Evolutionary conservation across 2,797 vertebrate genomes (phyloP).

Genomic region (Cossypha niveicapilla): DNA sequence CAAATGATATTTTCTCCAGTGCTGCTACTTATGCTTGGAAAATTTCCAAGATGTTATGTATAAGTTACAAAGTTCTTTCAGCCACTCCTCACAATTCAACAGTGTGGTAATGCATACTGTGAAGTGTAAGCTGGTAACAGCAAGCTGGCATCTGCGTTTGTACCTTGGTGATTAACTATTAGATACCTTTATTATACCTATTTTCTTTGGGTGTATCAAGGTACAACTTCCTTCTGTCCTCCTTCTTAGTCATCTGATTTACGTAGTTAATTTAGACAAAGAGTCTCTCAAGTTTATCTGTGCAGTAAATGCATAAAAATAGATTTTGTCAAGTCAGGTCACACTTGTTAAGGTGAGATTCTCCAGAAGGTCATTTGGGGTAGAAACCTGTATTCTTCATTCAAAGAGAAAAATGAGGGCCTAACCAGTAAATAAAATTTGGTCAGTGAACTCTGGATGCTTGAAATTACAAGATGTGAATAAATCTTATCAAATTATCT

Average conservation of each 20-base stretch:
- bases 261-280: not conserved
- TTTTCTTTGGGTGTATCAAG: not conserved
- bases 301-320: not conserved
- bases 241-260: not conserved
- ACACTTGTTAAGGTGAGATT: not conserved
- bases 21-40: not conserved
- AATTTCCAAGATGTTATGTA: not conserved
- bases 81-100: not conserved
- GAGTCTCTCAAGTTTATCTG: not conserved
- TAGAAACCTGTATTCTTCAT: not conserved
- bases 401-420: not conserved
- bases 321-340: not conserved
- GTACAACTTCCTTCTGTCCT: not conserved
- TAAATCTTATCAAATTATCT: not conserved
- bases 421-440: not conserved
- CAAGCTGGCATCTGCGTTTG: not conserved
- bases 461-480: not conserved
- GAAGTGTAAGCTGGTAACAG: not conserved
- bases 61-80: not conserved
- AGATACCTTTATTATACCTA: not conserved
- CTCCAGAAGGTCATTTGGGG: not conserved
- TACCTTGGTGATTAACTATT: not conserved
- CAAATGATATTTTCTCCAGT: not conserved
- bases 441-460: not conserved
- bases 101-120: not conserved